Conservation (phyloP, 2,113 vertebrate genomes). For the Platichthys flesus region DNA sequence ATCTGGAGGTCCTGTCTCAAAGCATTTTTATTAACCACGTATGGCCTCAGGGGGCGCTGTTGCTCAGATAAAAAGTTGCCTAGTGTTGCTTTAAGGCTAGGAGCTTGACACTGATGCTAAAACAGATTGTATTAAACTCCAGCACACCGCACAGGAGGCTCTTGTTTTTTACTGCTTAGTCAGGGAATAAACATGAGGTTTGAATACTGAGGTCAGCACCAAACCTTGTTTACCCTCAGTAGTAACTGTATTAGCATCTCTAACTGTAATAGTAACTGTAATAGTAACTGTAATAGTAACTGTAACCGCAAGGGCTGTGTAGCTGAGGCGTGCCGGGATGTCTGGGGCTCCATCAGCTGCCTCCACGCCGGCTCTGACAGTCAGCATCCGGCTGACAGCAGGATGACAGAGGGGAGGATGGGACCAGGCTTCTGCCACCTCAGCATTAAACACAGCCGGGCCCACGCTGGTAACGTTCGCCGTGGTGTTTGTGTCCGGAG, state of each 20-base stretch:
- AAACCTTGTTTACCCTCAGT: not conserved
- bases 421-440: constrained; percentile 22
- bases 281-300: not conserved
- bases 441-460: constrained; percentile 29
- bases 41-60: too few species aligned
- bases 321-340: constrained; percentile 41
- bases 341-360: constrained; percentile 43
- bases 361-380: constrained; percentile 19
- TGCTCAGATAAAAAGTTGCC: too few species aligned
- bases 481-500: not conserved
- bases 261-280: not conserved
- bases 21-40: too few species aligned
- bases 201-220: too few species aligned
- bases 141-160: not conserved
- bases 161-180: not conserved
- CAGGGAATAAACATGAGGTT: too few species aligned
- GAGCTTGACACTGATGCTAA: too few species aligned
- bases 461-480: constrained; percentile 8
- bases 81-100: too few species aligned
- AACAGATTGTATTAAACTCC: not conserved
- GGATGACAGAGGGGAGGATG: constrained; percentile 24
- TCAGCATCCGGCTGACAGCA: constrained; percentile 56
- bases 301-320: not conserved
- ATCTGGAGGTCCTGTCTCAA: too few species aligned
- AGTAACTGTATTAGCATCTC: not conserved